These are phyloP conservation scores for Blomia tropicalis DNA, from an alignment of 2,888 invertebrate genomes.

Conservation along the genomic window DNA sequence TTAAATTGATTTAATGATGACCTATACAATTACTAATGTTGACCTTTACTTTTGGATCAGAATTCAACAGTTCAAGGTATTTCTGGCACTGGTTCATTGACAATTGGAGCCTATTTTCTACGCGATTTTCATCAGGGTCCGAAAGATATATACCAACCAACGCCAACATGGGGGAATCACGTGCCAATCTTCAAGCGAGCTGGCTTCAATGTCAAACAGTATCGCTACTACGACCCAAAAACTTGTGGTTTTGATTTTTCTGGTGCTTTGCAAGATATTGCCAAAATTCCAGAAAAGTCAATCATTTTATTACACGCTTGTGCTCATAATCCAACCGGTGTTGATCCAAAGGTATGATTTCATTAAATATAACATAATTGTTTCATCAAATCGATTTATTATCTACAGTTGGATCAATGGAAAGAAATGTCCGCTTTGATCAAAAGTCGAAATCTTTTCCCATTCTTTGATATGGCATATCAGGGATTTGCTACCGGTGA, in stretches of 20 bases:
- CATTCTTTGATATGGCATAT: slow-evolving; percentile 97
- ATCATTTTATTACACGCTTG: slow-evolving; percentile 86
- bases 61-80: slow-evolving; percentile 61
- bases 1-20: not conserved
- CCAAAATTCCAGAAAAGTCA: slow-evolving; percentile 71
- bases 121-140: slow-evolving; percentile 50
- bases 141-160: slow-evolving; percentile 68
- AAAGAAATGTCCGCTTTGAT: slow-evolving; percentile 62
- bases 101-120: slow-evolving; percentile 75
- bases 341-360: slow-evolving; percentile 51
- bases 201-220: slow-evolving; percentile 65
- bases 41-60: slow-evolving; percentile 37
- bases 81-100: slow-evolving; percentile 91
- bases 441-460: slow-evolving; percentile 57
- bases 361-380: not conserved
- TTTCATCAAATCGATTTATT: slow-evolving; percentile 1
- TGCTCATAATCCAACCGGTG: slow-evolving; percentile 95
- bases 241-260: slow-evolving; percentile 82
- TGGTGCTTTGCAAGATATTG: slow-evolving; percentile 72
- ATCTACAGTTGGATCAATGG: slow-evolving; percentile 45
- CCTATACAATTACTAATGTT: not conserved
- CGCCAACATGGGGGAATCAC: slow-evolving; percentile 97
- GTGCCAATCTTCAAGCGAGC: slow-evolving; percentile 77
- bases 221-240: slow-evolving; percentile 81
- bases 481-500: slow-evolving; percentile 83